Evolutionary conservation across 2,888 invertebrate genomes (phyloP), one percentile per base, ranked within the genome.

Genomic region (Kuschelorhynchus macadamiae): DNA sequence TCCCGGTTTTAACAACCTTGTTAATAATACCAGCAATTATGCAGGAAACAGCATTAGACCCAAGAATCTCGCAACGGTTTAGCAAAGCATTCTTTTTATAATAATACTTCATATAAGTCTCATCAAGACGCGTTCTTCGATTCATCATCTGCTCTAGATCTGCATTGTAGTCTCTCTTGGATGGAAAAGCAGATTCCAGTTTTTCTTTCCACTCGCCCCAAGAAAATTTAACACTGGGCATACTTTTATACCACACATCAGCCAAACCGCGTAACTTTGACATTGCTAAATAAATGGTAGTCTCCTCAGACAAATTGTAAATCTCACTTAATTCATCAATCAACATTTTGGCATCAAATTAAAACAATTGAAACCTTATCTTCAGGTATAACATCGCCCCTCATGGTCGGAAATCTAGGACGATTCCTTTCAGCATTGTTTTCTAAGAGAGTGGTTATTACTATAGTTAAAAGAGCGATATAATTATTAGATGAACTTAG

Each of bases 161-260:
- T 16, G 49, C 36, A 20, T 60, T 44, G 32, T 56, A 73, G 44
- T 74, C 65, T 12, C 41, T 55, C 32, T 55, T 47, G 25, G 44
- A 39, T 11, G 71, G 71, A 55, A 74, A 74, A 8, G 64, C 65
- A 3, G 12, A 7, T 41, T 41, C 36, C 20, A 74, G 52, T 41
- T 63, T 68, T 30, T 66, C 46, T 25, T 74, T 74, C 73, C 71
- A 70, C 42, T 71, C 71, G 8, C 62, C 64, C 73, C 73, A 73
- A 3, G 65, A 55, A 53, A 63, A 50, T 50, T 50, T 68, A 16
- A 72, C 32, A 14, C 47, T 71, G 25, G 71, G 69, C 16, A 71
- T 50, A 14, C 72, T 64, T 46, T 71, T 66, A 49, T 71, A 74
- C 75, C 74, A 75, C 9, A 66, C 66, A 30, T 70, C 63, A 2